Evolutionary conservation across 2,888 invertebrate genomes (phyloP).

Genomic region (Thumatha senex): DNA sequence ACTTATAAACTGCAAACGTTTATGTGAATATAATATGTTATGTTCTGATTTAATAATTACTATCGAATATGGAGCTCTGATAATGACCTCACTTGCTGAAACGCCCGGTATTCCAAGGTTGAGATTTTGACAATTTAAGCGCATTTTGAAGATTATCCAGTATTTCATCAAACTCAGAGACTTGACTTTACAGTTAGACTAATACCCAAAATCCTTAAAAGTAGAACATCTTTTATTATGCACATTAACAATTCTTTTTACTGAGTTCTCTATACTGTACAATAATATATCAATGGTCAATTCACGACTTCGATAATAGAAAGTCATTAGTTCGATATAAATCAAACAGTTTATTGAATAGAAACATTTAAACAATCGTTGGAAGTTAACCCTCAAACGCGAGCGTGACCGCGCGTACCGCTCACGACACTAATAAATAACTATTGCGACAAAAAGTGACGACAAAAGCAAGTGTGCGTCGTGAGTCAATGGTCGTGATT

Average conservation of each 20-base stretch:
- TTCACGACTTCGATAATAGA: conserved; percentile 28
- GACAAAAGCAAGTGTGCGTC: conserved; percentile 33
- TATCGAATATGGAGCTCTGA: too few relatives aligned
- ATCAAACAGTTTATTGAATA: conserved; percentile 41
- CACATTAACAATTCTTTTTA: neutral
- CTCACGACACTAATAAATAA: conserved; percentile 42
- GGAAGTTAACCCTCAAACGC: conserved; percentile 34
- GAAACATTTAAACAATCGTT: conserved; percentile 34
- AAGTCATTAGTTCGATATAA: conserved; percentile 19
- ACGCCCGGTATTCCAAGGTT: too few relatives aligned
- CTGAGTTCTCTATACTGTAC: conserved; percentile 2
- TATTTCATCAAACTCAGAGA: neutral
- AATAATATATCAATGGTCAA: conserved; percentile 18
- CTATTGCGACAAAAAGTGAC: conserved; percentile 42
- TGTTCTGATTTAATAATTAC: too few relatives aligned
- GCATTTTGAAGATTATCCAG: too few relatives aligned
- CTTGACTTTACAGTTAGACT: neutral
- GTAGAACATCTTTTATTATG: neutral
- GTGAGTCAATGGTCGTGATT: conserved; percentile 37
- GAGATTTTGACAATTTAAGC: too few relatives aligned
- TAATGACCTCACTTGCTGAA: too few relatives aligned
- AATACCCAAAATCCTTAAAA: too few relatives aligned
- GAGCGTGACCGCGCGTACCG: conserved; percentile 32
- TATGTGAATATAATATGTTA: too few relatives aligned
- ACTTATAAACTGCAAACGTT: neutral